These are phyloP conservation scores for Tokudaia tokunoshimensis DNA, from an alignment of 2,797 vertebrate genomes.

Conservation along the genomic window DNA sequence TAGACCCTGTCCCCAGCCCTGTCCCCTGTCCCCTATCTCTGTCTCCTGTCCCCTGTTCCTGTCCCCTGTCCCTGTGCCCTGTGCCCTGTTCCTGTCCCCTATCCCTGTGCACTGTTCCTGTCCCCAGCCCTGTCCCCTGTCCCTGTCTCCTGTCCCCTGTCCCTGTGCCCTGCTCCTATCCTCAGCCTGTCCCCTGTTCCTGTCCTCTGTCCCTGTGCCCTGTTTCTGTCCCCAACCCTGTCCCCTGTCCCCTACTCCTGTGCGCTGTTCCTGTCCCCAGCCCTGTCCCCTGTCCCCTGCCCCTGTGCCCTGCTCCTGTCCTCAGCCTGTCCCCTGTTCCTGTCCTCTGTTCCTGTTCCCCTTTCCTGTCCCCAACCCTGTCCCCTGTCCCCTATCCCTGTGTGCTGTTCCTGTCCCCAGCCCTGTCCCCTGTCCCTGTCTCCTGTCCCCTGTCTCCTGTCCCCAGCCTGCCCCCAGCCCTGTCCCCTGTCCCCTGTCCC, in stretches of 20 bases:
- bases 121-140: background rate
- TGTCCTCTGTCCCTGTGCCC: too few species aligned
- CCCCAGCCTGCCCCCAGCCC: too few species aligned
- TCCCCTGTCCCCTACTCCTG: background rate
- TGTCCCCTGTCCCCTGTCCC: background rate
- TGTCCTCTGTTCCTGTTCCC: background rate
- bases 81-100: too few species aligned
- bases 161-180: background rate
- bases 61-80: background rate
- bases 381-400: background rate
- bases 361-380: too few species aligned
- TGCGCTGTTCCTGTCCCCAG: background rate
- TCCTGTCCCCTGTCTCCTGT: background rate
- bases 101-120: too few species aligned
- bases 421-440: too few species aligned
- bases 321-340: background rate
- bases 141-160: too few species aligned
- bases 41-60: too few species aligned
- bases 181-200: too few species aligned
- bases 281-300: background rate
- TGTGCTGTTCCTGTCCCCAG: too few species aligned
- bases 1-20: background rate
- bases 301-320: background rate
- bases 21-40: too few species aligned
- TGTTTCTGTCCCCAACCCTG: background rate